Evolutionary conservation across 2,113 vertebrate species (phyloP), one percentile per base, ranked within the genome.

Genomic region (Cariama cristata): DNA sequence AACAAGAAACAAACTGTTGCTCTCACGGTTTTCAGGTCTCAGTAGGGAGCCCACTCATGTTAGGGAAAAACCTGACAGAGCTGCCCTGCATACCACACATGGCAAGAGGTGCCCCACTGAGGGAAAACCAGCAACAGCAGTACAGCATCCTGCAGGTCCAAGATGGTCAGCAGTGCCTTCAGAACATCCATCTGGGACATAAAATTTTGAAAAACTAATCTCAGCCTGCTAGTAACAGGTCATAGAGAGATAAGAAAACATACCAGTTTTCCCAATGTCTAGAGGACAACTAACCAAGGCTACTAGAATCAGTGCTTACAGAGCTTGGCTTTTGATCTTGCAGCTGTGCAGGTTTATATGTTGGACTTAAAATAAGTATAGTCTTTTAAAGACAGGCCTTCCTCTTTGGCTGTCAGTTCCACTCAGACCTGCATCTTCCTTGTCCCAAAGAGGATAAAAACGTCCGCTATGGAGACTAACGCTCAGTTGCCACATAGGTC

Each of bases 381-480:
- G 38, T 33, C 26, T 86, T 59, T n/a, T 35, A 26, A 42, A 59
- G 44, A 59, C 8, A 24, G 23, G 33, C 13, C 30, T 73, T 62
- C 45, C 27, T 67, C 35, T 82, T 68, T 27, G 11, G 26, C 45
- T 60, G 19, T 7, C 22, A 21, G 1, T 53, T 66, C 63, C 45
- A 30, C 50, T 55, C 27, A 26, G 44, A 38, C 8, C 9, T 27
- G 23, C 42, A 80, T 32, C 28, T 9, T 45, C 44, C 9, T 40
- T 13, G 27, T 24, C 42, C 24, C 84, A 52, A 35, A 87, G 47
- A 56, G 11, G 6, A 62, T 20, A 55, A 18, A 23, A 40, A 40
- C 6, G 7, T 5, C 50, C 32, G 27, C 15, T 0, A 21, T 0
- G 0, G 80, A 73, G 62, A 33, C 19, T 27, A 90, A 90, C 0